Evolutionary conservation across 2,888 invertebrate genomes (phyloP), one percentile per base, ranked within the genome.

Genomic region (Cistogaster globosa): DNA sequence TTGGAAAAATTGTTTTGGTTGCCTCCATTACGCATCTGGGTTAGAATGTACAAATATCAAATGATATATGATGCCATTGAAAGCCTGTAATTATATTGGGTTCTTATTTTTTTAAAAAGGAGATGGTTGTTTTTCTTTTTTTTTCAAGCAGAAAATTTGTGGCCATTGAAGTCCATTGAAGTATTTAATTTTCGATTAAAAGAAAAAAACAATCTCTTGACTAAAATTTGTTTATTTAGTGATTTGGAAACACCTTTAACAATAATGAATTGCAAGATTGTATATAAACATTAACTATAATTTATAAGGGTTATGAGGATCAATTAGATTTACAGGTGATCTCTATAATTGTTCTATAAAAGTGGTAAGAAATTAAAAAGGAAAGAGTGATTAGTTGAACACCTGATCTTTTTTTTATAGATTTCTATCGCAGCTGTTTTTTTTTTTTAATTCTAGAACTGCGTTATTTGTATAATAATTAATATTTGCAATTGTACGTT

Each of bases 1-100:
- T 79, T 63, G 22, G 18, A 14, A 71, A 42, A 65, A 14, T 76
- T 63, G 9, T 20, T 58, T 71, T 67, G 18, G 18, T 18, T 53
- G 51, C 20, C 57, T 16, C 18, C 36, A 38, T 11, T 67, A 51
- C 18, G 16, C 20, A 62, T 51, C 62, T 65, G 45, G 45, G 57
- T 55, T n/a, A 22, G 65, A 45, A 48, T 60, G 58, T 60, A n/a
- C 53, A 67, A 84, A 84, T 72, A 69, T 82, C 82, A 82, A 85
- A 79, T 85, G 85, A 85, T 85, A 85, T 82, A 85, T 79, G 82
- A 79, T 71, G 82, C 60, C 58, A 82, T 75, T 75, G 85, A 75
- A 78, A 82, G 82, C 75, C 82, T 85, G 82, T 85, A 85, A 85
- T 85, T 85, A 85, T 75, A 55, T 69, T 42, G 53, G 38, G 67